A percentile compares a stretch with the other conserved stretches of the same genome.
Conservation (phyloP, 2,888 invertebrate species). For the Aleiodes leptofemur region DNA sequence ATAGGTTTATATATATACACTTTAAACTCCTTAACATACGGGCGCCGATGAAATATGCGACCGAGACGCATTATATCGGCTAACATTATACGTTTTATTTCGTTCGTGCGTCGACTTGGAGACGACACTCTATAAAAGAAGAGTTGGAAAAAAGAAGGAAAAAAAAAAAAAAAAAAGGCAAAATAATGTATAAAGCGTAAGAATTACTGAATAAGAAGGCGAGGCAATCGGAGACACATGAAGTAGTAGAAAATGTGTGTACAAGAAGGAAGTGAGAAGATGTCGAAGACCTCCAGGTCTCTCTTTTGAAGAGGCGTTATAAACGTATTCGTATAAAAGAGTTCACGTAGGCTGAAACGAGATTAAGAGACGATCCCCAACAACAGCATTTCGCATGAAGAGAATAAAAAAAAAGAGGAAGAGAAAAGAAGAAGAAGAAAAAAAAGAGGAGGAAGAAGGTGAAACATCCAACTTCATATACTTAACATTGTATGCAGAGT, state of each 20-base stretch:
- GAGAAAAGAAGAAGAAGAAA: slow-evolving; percentile 18
- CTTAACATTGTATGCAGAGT: slow-evolving; percentile 48
- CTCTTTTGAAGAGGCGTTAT: slow-evolving; percentile 44
- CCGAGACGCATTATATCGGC: slow-evolving; percentile 34
- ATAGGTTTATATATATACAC: not conserved
- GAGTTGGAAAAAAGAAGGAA: not conserved
- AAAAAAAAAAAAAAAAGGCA: slow-evolving; percentile 12
- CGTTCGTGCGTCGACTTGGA: slow-evolving; percentile 18
- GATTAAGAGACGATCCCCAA: slow-evolving; percentile 47
- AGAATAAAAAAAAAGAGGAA: not conserved
- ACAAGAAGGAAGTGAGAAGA: slow-evolving; percentile 33
- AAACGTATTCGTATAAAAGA: slow-evolving; percentile 38
- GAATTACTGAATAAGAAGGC: slow-evolving; percentile 38
- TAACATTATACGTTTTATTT: slow-evolving; percentile 28
- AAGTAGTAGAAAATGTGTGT: slow-evolving; percentile 13
- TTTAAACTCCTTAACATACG: slow-evolving; percentile 23
- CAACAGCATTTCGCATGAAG: slow-evolving; percentile 20
- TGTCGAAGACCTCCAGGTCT: slow-evolving; percentile 39
- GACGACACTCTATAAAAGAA: slow-evolving; percentile 14
- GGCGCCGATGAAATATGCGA: slow-evolving; percentile 43
- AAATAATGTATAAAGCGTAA: slow-evolving; percentile 1
- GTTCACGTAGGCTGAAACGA: slow-evolving; percentile 47
- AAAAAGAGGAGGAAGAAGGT: slow-evolving; percentile 6
- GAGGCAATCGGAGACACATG: slow-evolving; percentile 38
- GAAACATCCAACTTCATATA: slow-evolving; percentile 34